Base-by-base conservation (phyloP, 2,888 invertebrate genomes). In the Tetheella fluctuosa region DNA sequence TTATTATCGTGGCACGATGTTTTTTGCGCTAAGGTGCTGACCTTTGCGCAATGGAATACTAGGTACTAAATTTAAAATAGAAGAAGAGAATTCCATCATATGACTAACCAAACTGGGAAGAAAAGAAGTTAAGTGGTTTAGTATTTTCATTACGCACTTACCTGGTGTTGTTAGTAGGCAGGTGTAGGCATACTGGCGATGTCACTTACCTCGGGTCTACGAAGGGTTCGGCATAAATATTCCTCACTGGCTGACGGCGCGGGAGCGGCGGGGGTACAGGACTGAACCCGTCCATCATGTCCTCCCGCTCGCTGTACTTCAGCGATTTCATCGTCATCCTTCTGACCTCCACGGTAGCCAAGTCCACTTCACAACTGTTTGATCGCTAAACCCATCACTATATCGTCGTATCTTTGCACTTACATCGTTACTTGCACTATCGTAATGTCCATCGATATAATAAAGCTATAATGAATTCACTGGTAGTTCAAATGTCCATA, bases 171-270 rank as follows among this genome's bases (percentile, higher is more conserved):
- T 60, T 20, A 17, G 63, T 37, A 67, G 68, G 10, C 10, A 10
- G 10, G 63, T 74, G 37, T 64, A 37, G n/a, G 63, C 54, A 25
- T 57, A 53, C 64, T 66, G 37, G 59, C 59, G 57, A 56, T 54
- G 34, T 39, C 62, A 88, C 93, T 92, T 87, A 93, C 93, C 93
- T 93, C 83, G 92, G 93, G 80, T 95, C 95, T 71, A 94, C 94
- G 89, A 95, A 95, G 75, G 95, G 95, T 80, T 95, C 95, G 52
- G 95, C 95, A 77, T 95, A 95, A 86, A 95, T 95, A 85, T 95
- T 95, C 81, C 95, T 89, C 77, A 95, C 94, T 57, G 93, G 94
- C 82, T 94, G 94, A 67, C 95, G 91, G 64, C 95, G 94, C 67
- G 95, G 93, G 71, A 95, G 94, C 66, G 95, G 95, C 70, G 95